phyloP scores from a whole-genome alignment of 2,888 invertebrate species.

The Creontiades dilutus region DNA sequence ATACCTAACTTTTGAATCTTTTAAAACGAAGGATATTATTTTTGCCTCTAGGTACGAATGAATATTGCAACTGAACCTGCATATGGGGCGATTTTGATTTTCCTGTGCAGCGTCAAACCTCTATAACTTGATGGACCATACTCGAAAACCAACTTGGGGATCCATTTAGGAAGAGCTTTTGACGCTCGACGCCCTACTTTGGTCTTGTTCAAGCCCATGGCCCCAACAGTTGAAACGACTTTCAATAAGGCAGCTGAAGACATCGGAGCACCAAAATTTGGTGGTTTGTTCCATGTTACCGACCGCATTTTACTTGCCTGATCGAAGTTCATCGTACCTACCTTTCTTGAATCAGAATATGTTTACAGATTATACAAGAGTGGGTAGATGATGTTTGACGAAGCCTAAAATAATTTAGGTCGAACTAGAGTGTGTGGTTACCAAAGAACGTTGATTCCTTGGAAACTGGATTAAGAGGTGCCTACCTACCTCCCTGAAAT shows the following conservation, averaged over 20 bases:
- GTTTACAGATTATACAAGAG: too few relatives aligned
- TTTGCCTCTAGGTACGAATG: too few relatives aligned
- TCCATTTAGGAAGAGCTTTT: background rate
- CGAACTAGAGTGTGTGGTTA: too few relatives aligned
- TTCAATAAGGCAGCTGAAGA: background rate
- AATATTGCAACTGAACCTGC: background rate
- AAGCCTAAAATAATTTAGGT: too few relatives aligned
- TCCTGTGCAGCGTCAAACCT: conserved; percentile 51
- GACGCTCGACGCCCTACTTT: background rate
- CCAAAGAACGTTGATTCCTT: too few relatives aligned
- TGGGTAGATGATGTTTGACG: too few relatives aligned
- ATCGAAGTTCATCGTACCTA: background rate
- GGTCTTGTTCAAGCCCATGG: background rate
- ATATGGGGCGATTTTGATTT: conserved; percentile 49
- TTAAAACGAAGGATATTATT: too few relatives aligned
- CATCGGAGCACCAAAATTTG: background rate
- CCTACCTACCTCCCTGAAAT: too few relatives aligned
- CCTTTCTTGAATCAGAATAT: too few relatives aligned
- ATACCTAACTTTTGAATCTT: too few relatives aligned
- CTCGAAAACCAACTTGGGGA: conserved; percentile 46
- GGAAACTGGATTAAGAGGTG: too few relatives aligned
- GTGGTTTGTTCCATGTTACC: background rate
- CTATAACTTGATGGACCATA: conserved; percentile 47
- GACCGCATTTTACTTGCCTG: background rate
- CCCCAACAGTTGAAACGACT: background rate